Base-by-base conservation (phyloP, 2,113 vertebrate species). In the Hippopotamus amphibius region DNA sequence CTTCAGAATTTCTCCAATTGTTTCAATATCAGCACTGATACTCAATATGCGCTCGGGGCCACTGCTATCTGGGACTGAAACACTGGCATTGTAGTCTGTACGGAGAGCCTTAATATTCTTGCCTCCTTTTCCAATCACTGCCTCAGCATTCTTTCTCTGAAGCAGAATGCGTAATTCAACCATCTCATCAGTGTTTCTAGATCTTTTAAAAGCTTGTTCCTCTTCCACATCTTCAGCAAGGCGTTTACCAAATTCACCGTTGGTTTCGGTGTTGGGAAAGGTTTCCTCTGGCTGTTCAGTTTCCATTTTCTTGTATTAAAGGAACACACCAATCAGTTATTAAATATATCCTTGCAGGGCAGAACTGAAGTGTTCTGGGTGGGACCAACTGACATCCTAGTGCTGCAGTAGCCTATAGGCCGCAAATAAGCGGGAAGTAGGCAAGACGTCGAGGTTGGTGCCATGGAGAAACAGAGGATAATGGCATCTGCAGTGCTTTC, bases 1-100 rank as follows among this genome's bases (percentile, higher is more conserved):
- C 17, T 77, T 77, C 74, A 77, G 74, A 33, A 33, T 53, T 33
- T 53, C 28, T 77, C 28, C 74, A 53, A 12, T 77, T 16, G 19
- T 33, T 77, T 77, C 74, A 77, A 12, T 53, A 33, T 50, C 48
- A 50, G 28, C 48, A 77, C 74, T 77, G 28, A 77, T 77, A 33
- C 48, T 77, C 9, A 50, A 1, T 77, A 33, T 21, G 46, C 99
- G 99, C 99, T 99, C 99, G 98, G 99, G 99, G 99, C 99, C 99
- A 99, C 99, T 99, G 99, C 99, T 99, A 99, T 99, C 99, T 99
- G 99, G 99, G 99, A 99, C 99, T 99, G 99, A 99, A 99, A 99
- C 99, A 99, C 99, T 99, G 97, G 99, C 99, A 99, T 99, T 99
- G 99, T 99, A 99, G 28, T 53, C 28, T 77, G 46, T 77, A 53